Percentiles rank a stretch among this genome's conserved stretches.
These are phyloP conservation scores for Drosophila lowei DNA, from an alignment of 1,140 invertebrate species.

Conservation along the genomic window DNA sequence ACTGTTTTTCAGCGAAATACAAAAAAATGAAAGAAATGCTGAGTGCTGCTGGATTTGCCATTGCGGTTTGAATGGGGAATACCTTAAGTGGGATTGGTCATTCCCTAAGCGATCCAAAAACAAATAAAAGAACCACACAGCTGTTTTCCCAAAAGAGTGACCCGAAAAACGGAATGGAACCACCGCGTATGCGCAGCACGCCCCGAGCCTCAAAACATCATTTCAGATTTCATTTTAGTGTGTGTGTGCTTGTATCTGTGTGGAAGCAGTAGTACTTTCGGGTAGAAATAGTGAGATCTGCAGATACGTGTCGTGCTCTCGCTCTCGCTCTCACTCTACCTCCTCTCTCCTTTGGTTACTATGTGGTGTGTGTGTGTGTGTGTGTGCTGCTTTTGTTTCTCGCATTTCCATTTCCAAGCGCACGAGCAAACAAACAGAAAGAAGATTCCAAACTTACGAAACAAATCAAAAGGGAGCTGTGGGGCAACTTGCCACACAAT, in stretches of 20 bases:
- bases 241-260: constrained; percentile 8
- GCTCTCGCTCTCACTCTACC: constrained; percentile 25
- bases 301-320: constrained; percentile 36
- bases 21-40: constrained; percentile 53
- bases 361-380: constrained; percentile 5
- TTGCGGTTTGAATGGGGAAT: constrained; percentile 62
- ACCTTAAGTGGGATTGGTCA: constrained; percentile 67
- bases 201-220: constrained; percentile 17
- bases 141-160: constrained; percentile 43
- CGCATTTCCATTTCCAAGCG: constrained; percentile 13
- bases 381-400: constrained; percentile 39
- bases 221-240: neutral
- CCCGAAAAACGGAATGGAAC: constrained; percentile 41
- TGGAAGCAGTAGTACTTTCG: constrained; percentile 5
- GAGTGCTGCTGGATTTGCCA: constrained; percentile 45
- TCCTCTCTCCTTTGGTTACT: neutral
- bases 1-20: constrained; percentile 56
- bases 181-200: constrained; percentile 45
- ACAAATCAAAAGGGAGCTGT: constrained; percentile 22
- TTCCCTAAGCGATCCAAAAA: constrained; percentile 7
- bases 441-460: constrained; percentile 39
- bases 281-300: constrained; percentile 19
- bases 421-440: constrained; percentile 14
- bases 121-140: constrained; percentile 19
- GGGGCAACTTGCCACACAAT: constrained; percentile 62